Percentiles rank a stretch among this genome's conserved stretches.
Conservation (phyloP, 2,888 invertebrate species). For the Acrobeloides nanus region DNA sequence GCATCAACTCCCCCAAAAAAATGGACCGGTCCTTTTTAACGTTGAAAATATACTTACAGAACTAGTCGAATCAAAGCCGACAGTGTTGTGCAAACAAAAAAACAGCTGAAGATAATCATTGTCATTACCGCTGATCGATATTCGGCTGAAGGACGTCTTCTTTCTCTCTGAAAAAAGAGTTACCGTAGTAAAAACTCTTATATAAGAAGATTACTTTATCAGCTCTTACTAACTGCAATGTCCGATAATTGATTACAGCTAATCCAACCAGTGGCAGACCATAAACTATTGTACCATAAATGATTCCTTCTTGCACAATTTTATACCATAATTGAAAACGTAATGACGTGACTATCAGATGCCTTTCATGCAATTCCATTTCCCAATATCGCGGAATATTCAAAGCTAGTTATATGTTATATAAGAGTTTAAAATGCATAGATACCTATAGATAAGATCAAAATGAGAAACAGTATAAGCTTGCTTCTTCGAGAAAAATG, state of each 20-base stretch:
- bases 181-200: slow-evolving; percentile 1
- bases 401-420: slow-evolving; percentile 18
- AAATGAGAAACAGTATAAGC: no score
- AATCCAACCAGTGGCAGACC: slow-evolving; percentile 32
- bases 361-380: slow-evolving; percentile 6
- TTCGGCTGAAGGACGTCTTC: slow-evolving; percentile 27
- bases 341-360: slow-evolving; percentile 11
- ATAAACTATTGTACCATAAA: slow-evolving; percentile 40
- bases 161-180: slow-evolving; percentile 10
- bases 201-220: slow-evolving; percentile 25
- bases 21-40: no score
- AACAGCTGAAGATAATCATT: slow-evolving; percentile 32
- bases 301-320: slow-evolving; percentile 33
- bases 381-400: slow-evolving; percentile 31
- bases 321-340: slow-evolving; percentile 17
- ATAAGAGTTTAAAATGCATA: no score
- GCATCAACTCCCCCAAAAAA: no score
- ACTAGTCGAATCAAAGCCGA: slow-evolving; percentile 32
- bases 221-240: slow-evolving; percentile 21
- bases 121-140: slow-evolving; percentile 39
- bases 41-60: no score
- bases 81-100: slow-evolving; percentile 36
- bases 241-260: slow-evolving; percentile 36
- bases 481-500: no score
- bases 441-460: no score